These are phyloP conservation scores for Notarius lentiginosus DNA, from an alignment of 2,113 vertebrate species.

Conservation along the genomic window DNA sequence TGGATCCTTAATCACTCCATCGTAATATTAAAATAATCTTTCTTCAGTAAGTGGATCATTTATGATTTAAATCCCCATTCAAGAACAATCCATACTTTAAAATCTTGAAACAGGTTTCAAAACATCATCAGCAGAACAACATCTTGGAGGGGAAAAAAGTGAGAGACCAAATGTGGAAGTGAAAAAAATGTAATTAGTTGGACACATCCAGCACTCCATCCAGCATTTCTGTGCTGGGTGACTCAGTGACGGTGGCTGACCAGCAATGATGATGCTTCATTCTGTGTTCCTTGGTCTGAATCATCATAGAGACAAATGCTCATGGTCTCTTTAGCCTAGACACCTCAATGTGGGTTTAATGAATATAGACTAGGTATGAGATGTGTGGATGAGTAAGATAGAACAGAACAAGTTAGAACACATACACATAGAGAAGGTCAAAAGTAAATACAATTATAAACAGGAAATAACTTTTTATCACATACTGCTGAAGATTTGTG, in stretches of 20 bases:
- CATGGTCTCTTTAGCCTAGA: neutral
- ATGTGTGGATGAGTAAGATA: conserved; percentile 13
- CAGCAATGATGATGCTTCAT: conserved; percentile 21
- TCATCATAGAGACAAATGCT: conserved; percentile 7
- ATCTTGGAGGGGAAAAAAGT: neutral
- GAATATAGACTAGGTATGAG: neutral
- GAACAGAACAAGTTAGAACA: neutral
- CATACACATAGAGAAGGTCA: neutral
- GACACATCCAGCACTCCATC: neutral
- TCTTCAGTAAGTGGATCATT: neutral
- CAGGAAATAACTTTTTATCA: no score
- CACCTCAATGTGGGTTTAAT: neutral
- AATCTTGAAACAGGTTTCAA: neutral
- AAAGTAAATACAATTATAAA: neutral
- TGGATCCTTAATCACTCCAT: neutral
- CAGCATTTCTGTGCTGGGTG: neutral
- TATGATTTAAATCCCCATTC: neutral
- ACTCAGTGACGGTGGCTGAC: conserved; percentile 26
- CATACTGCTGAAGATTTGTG: neutral
- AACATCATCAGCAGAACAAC: neutral
- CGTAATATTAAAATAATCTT: neutral
- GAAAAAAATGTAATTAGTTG: neutral
- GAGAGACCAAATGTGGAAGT: conserved; percentile 12
- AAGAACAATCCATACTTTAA: neutral
- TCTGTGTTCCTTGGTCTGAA: neutral